These are phyloP conservation scores for Crocuta crocuta DNA, from an alignment of 2,113 vertebrate species.

Conservation along the genomic window DNA sequence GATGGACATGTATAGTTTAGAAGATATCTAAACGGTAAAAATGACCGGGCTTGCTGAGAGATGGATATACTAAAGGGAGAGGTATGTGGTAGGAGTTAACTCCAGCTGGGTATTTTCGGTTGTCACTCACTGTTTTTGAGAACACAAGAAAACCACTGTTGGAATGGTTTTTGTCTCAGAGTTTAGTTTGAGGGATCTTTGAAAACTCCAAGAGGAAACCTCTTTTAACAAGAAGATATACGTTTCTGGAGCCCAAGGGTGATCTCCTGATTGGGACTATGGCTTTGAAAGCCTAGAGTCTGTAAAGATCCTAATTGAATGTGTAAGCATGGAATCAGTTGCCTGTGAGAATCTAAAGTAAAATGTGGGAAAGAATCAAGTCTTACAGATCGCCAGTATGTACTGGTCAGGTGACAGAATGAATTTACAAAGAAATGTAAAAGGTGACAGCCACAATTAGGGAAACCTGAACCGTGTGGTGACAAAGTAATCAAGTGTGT, in stretches of 20 bases:
- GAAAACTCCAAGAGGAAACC: neutral
- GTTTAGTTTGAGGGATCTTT: neutral
- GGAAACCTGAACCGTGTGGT: neutral
- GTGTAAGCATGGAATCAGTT: neutral
- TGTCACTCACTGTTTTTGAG: neutral
- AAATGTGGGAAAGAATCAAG: neutral
- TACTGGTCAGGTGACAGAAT: neutral
- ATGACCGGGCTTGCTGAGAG: neutral
- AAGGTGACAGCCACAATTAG: neutral
- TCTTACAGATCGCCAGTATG: neutral
- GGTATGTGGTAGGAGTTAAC: neutral
- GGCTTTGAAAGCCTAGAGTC: neutral
- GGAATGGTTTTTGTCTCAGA: neutral
- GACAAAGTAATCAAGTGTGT: neutral
- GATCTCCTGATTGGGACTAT: neutral
- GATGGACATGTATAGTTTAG: neutral
- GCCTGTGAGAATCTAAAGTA: neutral
- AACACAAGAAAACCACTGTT: neutral
- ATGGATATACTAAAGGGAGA: neutral
- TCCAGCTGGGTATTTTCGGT: neutral
- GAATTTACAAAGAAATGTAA: neutral
- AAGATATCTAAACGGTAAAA: neutral
- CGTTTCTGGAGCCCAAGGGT: neutral
- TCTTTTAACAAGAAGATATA: neutral
- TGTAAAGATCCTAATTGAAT: neutral